phyloP scores from a whole-genome alignment of 2,888 invertebrate genomes.

The Amiota communis region DNA sequence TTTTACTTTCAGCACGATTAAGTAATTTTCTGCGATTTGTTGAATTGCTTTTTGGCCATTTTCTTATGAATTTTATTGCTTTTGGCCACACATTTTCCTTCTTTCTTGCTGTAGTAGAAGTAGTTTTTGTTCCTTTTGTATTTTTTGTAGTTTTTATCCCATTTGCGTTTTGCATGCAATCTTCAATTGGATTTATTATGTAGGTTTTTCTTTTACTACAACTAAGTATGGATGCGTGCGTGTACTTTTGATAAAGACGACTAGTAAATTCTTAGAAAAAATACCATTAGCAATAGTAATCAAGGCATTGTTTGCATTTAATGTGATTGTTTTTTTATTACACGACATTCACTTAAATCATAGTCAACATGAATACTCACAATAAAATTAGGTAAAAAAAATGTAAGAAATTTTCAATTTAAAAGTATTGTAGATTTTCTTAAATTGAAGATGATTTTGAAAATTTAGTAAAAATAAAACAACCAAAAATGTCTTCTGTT shows the following conservation, averaged over 20 bases:
- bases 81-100: background rate
- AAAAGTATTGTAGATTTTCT: no score
- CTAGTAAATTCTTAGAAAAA: conserved; percentile 13
- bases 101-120: background rate
- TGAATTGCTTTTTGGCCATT: conserved; percentile 37
- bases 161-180: conserved; percentile 56
- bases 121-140: background rate
- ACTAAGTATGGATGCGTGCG: background rate
- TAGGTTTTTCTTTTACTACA: background rate
- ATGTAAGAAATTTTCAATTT: no score
- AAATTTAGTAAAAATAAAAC: no score
- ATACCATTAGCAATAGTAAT: no score
- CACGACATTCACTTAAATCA: no score
- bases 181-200: conserved; percentile 11
- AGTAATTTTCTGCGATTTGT: conserved; percentile 48
- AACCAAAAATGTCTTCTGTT: no score
- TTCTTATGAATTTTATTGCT: conserved; percentile 18
- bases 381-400: no score
- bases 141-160: background rate
- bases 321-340: no score
- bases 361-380: no score
- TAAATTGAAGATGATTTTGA: no score
- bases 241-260: background rate
- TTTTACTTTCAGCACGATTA: conserved; percentile 44
- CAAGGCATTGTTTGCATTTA: no score